phyloP scores from a whole-genome alignment of 2,113 vertebrate genomes.

The Gambusia affinis region DNA sequence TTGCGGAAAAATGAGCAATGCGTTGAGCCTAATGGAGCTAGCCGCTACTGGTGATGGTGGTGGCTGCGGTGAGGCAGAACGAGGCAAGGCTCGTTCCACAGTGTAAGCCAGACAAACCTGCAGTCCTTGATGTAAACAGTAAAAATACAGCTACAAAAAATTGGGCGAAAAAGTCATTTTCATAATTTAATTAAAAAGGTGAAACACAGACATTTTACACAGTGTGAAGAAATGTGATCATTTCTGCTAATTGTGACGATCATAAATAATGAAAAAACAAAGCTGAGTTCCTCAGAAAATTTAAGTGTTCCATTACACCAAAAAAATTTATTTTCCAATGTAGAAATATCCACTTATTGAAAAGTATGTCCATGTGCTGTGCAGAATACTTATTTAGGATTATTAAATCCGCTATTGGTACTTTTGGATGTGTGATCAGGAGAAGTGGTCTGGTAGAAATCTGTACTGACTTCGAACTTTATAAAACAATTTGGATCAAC shows the following conservation, averaged over 20 bases:
- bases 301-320: neutral
- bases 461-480: neutral
- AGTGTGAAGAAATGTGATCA: neutral
- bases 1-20: slow-evolving; percentile 81
- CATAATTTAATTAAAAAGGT: too few species aligned
- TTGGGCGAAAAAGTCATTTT: too few species aligned
- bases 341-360: neutral
- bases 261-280: neutral
- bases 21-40: slow-evolving; percentile 76
- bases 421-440: neutral
- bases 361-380: neutral
- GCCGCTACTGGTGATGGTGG: slow-evolving; percentile 28
- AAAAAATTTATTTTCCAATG: neutral
- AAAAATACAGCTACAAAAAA: slow-evolving; percentile 49
- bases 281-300: neutral
- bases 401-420: neutral
- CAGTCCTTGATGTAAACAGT: slow-evolving; percentile 67
- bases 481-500: neutral
- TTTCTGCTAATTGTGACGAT: neutral
- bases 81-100: slow-evolving; percentile 54
- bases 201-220: neutral
- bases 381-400: neutral
- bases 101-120: slow-evolving; percentile 59
- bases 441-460: neutral
- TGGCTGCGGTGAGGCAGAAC: slow-evolving; percentile 35